Conservation (phyloP, 2,797 vertebrate genomes). For the Malurus splendens region DNA sequence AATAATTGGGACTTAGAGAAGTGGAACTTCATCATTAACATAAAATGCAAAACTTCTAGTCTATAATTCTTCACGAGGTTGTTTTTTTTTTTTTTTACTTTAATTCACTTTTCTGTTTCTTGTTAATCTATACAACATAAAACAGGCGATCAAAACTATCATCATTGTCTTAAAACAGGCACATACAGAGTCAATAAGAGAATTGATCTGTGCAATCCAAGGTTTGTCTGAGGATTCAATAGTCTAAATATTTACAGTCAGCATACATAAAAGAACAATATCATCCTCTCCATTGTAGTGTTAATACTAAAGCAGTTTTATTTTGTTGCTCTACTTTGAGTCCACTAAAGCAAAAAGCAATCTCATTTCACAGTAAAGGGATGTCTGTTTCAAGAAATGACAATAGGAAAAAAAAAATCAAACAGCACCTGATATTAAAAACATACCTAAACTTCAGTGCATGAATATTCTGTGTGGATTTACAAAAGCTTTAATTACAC, state of each 20-base stretch:
- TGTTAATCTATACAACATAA: not conserved
- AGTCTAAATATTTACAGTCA: conserved; percentile 55
- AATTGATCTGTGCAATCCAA: not conserved
- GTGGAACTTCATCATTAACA: conserved; percentile 24
- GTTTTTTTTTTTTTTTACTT: not conserved
- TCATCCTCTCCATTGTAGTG: conserved; percentile 25
- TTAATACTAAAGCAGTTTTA: not conserved
- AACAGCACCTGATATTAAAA: not conserved
- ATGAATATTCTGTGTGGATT: not conserved
- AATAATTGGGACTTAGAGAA: conserved; percentile 62
- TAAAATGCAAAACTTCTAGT: conserved; percentile 33
- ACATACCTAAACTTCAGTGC: not conserved
- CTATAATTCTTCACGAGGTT: not conserved
- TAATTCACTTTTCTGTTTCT: not conserved
- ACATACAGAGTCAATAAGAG: not conserved
- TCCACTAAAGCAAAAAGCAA: conserved; percentile 14
- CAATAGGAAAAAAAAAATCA: not conserved
- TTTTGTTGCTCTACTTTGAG: not conserved
- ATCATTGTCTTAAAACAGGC: not conserved
- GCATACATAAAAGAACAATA: conserved; percentile 31
- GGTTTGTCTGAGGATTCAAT: not conserved
- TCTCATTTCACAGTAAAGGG: not conserved
- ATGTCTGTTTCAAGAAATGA: not conserved
- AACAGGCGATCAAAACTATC: not conserved
- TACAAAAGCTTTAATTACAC: conserved; percentile 22